phyloP scores from a whole-genome alignment of 1,140 invertebrate genomes.

The Drosophila ironensis region DNA sequence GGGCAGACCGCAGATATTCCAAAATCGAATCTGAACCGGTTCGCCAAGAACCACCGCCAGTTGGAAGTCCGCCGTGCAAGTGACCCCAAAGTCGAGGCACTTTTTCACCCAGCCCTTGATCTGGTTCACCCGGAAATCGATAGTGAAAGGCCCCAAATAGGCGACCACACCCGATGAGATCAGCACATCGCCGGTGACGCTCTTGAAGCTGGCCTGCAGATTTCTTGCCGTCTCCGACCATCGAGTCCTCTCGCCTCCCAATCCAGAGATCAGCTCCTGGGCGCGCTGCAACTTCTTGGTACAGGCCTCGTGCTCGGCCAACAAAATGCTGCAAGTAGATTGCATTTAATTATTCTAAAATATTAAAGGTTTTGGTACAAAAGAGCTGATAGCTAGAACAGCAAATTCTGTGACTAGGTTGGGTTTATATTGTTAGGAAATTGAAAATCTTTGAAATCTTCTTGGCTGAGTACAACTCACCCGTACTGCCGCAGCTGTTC shows the following conservation, averaged over 20 bases:
- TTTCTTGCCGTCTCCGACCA: slow-evolving; percentile 91
- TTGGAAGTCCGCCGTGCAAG: slow-evolving; percentile 90
- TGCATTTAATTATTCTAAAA: too few species aligned
- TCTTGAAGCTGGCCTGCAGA: slow-evolving; percentile 87
- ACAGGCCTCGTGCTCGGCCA: slow-evolving; percentile 92
- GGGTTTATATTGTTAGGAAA: too few species aligned
- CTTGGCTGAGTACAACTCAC: slow-evolving; percentile 13
- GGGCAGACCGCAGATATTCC: slow-evolving; percentile 95
- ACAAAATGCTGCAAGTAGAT: slow-evolving; percentile 86
- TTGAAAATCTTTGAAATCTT: too few species aligned
- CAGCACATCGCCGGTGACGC: slow-evolving; percentile 90
- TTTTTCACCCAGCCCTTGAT: slow-evolving; percentile 89
- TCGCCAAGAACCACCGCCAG: slow-evolving; percentile 91
- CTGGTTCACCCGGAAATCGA: slow-evolving; percentile 85
- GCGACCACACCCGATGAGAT: slow-evolving; percentile 94
- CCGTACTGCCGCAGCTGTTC: slow-evolving; percentile 83
- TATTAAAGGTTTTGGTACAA: too few species aligned
- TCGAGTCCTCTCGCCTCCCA: slow-evolving; percentile 91
- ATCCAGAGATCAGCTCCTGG: slow-evolving; percentile 94
- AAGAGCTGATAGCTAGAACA: too few species aligned
- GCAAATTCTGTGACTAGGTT: too few species aligned
- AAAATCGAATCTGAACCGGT: slow-evolving; percentile 92
- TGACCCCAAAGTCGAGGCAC: slow-evolving; percentile 86
- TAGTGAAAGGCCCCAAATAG: slow-evolving; percentile 95
- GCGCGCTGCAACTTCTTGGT: slow-evolving; percentile 95